These are phyloP conservation scores for Urocyon cinereoargenteus DNA, from an alignment of 2,797 vertebrate species.

Conservation along the genomic window DNA sequence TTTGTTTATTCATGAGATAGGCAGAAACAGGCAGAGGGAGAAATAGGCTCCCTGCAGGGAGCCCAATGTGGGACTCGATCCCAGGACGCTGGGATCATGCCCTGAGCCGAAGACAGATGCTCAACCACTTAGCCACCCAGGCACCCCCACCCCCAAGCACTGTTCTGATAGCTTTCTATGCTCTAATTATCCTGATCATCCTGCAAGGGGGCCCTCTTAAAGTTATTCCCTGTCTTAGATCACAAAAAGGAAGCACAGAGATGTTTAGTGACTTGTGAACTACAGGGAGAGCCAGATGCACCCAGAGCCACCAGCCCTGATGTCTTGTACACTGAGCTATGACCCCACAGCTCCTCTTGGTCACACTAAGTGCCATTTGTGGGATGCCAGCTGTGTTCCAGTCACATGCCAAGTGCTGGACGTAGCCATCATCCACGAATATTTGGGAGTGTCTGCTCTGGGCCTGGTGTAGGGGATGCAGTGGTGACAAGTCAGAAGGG, in stretches of 20 bases:
- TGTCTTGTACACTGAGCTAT: not conserved
- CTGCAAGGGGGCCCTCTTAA: accelerated
- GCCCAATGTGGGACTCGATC: too few relatives aligned
- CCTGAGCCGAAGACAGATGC: too few relatives aligned
- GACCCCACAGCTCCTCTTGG: accelerated
- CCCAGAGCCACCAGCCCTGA: not conserved
- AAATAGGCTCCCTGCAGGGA: too few relatives aligned
- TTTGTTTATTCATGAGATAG: too few relatives aligned
- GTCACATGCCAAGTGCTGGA: not conserved
- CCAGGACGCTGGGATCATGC: too few relatives aligned
- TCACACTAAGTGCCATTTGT: accelerated
- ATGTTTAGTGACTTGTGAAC: not conserved
- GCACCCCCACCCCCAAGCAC: too few relatives aligned
- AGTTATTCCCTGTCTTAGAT: not conserved
- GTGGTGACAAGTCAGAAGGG: too few relatives aligned
- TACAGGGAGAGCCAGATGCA: not conserved
- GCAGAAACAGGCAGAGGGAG: too few relatives aligned
- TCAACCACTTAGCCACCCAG: too few relatives aligned
- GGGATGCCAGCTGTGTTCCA: too few relatives aligned
- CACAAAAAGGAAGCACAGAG: not conserved
- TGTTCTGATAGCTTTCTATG: accelerated
- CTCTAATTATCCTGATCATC: accelerated
- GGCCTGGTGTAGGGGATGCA: accelerated
- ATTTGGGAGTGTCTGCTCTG: not conserved
- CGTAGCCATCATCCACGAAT: accelerated